Base-by-base conservation (phyloP, 2,113 vertebrate species). In the Embiotoca jacksoni region DNA sequence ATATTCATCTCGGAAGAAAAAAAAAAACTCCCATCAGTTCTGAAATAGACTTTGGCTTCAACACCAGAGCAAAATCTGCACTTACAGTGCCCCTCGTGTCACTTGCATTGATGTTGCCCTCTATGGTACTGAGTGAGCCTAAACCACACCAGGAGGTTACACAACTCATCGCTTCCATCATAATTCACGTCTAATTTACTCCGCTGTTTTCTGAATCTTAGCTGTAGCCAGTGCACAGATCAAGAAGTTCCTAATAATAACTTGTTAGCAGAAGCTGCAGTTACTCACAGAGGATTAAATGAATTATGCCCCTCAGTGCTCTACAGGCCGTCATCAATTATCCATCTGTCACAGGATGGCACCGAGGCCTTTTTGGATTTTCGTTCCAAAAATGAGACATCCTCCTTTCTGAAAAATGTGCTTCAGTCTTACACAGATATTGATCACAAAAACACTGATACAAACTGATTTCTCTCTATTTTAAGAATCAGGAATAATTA, bases 21-120 rank as follows among this genome's bases (percentile, higher is more conserved):
- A 52, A n/a, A 8, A 23, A 52, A 5, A n/a, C 32, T 81, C 49
- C 66, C n/a, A 70, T 74, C 72, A 55, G 50, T 56, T n/a, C 65
- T 57, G 58, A 75, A 78, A 76, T 80, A 73, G 50, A 55, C 63
- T 80, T 81, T 55, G 31, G 79, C 56, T 82, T 83, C 72, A 55
- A 76, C 61, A 39, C 81, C 36, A 75, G 76, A 73, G 57, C 33
- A 52, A 44, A 57, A 36, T 61, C 53, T 50, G 63, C 60, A 47
- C 75, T 78, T 63, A 55, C 23, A 80, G 41, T 46, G 57, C 39
- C 60, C 23, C 71, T 84, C 9, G 39, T 85, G 74, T 88, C 80
- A 87, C 87, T 84, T 87, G 61, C 72, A 82, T 87, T 72, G 32
- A 63, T 1, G 30, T 73, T 78, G 35, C 37, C 50, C 56, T 80